These are phyloP conservation scores for Margarornis squamiger DNA, from an alignment of 2,797 vertebrate genomes.

Conservation along the genomic window DNA sequence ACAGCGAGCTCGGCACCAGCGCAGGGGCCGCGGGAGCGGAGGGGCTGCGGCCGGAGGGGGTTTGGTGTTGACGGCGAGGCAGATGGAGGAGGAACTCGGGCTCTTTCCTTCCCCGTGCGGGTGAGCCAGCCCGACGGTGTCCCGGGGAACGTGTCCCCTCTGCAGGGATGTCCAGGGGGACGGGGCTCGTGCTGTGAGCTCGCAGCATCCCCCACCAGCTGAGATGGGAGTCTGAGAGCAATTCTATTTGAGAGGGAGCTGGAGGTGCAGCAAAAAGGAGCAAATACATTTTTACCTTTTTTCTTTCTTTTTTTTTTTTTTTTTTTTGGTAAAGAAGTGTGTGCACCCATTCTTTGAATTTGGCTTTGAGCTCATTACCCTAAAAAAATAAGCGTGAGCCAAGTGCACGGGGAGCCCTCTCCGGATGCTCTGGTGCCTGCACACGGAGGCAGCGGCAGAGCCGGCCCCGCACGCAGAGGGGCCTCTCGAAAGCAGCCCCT, in stretches of 20 bases:
- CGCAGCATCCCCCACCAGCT: neutral
- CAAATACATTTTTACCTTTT: neutral
- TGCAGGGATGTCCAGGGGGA: rapidly evolving
- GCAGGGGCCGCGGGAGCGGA: neutral
- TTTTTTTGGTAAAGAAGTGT: neutral
- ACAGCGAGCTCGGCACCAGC: rapidly evolving
- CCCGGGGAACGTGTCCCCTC: neutral
- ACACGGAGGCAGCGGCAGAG: neutral
- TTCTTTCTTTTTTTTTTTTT: neutral
- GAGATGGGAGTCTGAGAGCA: neutral
- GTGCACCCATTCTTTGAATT: neutral
- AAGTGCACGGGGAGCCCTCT: rapidly evolving
- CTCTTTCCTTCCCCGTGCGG: neutral
- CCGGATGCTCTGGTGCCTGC: neutral
- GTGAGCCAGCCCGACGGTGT: neutral
- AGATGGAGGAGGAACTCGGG: neutral
- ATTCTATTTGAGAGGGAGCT: neutral
- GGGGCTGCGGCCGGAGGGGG: neutral
- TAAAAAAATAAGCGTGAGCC: rapidly evolving
- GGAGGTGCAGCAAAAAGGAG: neutral
- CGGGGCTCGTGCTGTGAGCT: neutral
- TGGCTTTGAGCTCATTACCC: neutral
- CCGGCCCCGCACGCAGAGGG: neutral
- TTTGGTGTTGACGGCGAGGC: rapidly evolving
- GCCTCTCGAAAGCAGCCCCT: neutral